These are phyloP conservation scores for Atta cephalotes DNA, from an alignment of 1,140 invertebrate genomes.

Conservation along the genomic window DNA sequence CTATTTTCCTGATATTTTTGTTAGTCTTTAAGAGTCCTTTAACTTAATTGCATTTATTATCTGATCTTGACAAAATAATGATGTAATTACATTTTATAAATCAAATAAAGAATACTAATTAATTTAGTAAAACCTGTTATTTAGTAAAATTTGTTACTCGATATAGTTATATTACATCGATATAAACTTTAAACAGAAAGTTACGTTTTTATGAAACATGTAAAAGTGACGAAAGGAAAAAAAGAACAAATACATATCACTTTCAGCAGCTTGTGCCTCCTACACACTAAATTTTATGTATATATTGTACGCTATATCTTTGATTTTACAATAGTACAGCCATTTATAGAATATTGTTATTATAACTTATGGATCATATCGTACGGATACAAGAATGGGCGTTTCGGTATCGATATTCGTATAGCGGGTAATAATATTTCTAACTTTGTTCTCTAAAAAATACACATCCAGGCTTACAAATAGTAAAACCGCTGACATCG, in stretches of 20 bases:
- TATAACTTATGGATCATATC: conserved; percentile 76
- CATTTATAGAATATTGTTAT: conserved; percentile 83
- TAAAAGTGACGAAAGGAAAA: neutral
- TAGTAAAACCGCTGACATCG: conserved; percentile 59
- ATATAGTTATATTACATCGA: neutral
- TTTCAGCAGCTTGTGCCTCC: conserved; percentile 39
- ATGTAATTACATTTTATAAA: neutral
- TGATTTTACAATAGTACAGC: conserved; percentile 85
- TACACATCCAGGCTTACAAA: conserved; percentile 80
- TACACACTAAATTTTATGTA: conserved; percentile 78
- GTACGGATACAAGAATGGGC: conserved; percentile 66
- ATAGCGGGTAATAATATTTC: conserved; percentile 83
- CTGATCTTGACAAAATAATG: neutral
- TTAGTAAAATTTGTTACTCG: neutral
- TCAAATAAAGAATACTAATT: neutral
- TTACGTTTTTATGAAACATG: neutral
- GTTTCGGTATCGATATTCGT: conserved; percentile 69
- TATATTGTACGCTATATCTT: conserved; percentile 80
- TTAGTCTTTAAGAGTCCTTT: too few relatives aligned
- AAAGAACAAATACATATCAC: conserved; percentile 1
- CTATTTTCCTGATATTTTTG: too few relatives aligned
- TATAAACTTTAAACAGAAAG: neutral
- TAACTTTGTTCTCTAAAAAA: conserved; percentile 81
- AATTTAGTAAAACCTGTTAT: neutral
- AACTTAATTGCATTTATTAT: neutral